Evolutionary conservation across 2,888 invertebrate species (phyloP).

Genomic region (Nemapogon koenigi): DNA sequence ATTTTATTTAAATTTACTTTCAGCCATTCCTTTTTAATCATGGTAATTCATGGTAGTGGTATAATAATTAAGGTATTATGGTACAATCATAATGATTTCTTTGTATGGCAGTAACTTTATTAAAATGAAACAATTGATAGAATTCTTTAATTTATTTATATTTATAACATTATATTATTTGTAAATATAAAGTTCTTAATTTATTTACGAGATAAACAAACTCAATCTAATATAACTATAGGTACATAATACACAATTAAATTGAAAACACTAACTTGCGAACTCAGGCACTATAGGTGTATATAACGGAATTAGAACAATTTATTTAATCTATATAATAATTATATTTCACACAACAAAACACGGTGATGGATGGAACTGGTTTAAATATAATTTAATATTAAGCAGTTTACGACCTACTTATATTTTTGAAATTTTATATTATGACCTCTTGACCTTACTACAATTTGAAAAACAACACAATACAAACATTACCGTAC

Average conservation of each 20-base stretch:
- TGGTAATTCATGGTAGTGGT: no score
- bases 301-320: no score
- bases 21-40: no score
- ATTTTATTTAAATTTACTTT: no score
- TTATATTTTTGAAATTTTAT: neutral
- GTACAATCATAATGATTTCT: no score
- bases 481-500: neutral
- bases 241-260: constrained; percentile 43
- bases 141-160: constrained; percentile 55
- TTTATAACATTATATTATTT: constrained; percentile 65
- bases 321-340: no score
- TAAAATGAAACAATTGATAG: constrained; percentile 9
- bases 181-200: constrained; percentile 63
- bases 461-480: constrained; percentile 1
- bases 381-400: no score
- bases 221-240: constrained; percentile 46
- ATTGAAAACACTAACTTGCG: constrained; percentile 24
- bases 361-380: no score
- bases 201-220: constrained; percentile 49
- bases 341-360: no score
- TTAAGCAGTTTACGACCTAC: no score
- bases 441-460: neutral
- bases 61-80: no score
- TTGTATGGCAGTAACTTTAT: constrained; percentile 12
- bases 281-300: constrained; percentile 8